Conservation (phyloP, 2,797 vertebrate species). For the Synaphobranchus kaupii region DNA sequence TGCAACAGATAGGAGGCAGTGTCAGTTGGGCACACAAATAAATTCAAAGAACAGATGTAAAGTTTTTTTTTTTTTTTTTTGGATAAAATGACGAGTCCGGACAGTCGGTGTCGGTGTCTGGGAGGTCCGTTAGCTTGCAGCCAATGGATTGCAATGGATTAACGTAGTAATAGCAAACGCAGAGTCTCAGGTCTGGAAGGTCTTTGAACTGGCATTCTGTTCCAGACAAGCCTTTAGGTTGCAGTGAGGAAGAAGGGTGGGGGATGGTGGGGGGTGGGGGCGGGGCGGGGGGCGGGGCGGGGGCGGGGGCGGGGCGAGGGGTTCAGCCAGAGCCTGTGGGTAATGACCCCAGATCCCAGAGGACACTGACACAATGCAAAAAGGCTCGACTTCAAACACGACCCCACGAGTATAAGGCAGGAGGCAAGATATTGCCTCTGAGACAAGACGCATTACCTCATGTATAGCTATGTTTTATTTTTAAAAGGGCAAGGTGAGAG, state of each 20-base stretch:
- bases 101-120: slow-evolving; percentile 38
- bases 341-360: slow-evolving; percentile 69
- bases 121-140: slow-evolving; percentile 45
- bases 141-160: too few species aligned
- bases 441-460: slow-evolving; percentile 3
- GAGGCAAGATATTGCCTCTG: slow-evolving; percentile 34
- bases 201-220: slow-evolving; percentile 62
- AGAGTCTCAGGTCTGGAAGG: slow-evolving; percentile 35
- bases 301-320: too few species aligned
- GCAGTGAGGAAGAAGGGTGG: slow-evolving; percentile 67
- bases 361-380: slow-evolving; percentile 70
- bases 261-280: slow-evolving; percentile 63
- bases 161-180: slow-evolving; percentile 36
- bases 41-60: not conserved
- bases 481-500: slow-evolving; percentile 19
- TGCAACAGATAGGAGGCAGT: not conserved
- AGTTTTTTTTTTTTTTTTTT: not conserved
- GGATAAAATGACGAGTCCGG: slow-evolving; percentile 23
- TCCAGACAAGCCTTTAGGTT: slow-evolving; percentile 57
- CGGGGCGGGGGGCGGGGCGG: too few species aligned
- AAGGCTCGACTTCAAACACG: slow-evolving; percentile 46
- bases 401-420: slow-evolving; percentile 14
- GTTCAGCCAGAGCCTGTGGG: slow-evolving; percentile 69
- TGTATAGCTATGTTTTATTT: slow-evolving; percentile 36
- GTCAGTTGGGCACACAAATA: not conserved